A percentile compares a stretch with the other conserved stretches of the same genome.
phyloP scores from a whole-genome alignment of 2,888 invertebrate genomes.

The Anoplius nigerrimus region DNA sequence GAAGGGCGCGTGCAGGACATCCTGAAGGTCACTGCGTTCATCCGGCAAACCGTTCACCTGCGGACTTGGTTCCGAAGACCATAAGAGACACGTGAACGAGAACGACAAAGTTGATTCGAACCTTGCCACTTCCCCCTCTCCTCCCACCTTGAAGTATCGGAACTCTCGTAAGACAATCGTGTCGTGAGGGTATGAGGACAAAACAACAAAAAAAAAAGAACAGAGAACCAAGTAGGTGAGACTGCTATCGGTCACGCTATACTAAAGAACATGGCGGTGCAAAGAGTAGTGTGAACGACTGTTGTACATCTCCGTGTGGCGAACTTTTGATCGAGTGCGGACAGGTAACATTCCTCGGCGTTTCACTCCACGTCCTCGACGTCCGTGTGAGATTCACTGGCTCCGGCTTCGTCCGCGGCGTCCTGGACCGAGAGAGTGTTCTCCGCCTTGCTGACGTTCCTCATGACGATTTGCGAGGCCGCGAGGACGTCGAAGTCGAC shows the following conservation, averaged over 20 bases:
- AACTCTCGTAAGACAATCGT: background rate
- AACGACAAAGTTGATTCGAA: no score
- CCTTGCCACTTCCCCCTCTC: no score
- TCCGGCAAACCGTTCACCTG: no score
- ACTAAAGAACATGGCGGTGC: no score
- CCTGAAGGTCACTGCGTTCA: no score
- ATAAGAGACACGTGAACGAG: no score
- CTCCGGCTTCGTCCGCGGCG: conserved; percentile 51
- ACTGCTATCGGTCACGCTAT: background rate
- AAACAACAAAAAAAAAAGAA: background rate
- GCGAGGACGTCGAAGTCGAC: conserved; percentile 63
- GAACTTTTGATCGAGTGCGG: background rate
- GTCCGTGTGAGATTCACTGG: conserved; percentile 68
- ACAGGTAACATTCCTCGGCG: no score
- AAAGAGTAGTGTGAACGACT: no score
- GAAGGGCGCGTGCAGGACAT: no score
- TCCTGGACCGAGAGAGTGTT: conserved; percentile 59
- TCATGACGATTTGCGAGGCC: conserved; percentile 68
- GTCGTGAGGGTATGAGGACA: background rate
- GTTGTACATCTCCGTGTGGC: no score
- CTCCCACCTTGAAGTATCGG: background rate
- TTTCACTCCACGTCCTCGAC: conserved; percentile 69
- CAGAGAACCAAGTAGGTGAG: background rate
- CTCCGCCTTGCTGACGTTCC: conserved; percentile 65
- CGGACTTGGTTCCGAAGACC: no score